Percentiles rank a stretch among this genome's conserved stretches.
Conservation (phyloP, 2,888 invertebrate genomes). For the Metallyticus violacea region DNA sequence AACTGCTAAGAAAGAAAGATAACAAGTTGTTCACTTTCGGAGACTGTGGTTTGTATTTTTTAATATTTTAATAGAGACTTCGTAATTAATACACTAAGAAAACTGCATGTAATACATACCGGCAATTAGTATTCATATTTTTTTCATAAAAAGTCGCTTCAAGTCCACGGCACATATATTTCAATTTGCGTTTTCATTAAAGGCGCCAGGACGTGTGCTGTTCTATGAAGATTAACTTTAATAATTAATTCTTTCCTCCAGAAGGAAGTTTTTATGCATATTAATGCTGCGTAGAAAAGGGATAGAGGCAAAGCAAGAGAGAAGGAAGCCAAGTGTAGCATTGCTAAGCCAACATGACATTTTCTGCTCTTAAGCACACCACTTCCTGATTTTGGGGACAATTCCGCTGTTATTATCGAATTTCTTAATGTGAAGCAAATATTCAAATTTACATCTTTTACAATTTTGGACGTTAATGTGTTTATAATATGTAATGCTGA, state of each 20-base stretch:
- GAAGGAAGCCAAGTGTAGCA: not conserved
- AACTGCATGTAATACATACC: not conserved
- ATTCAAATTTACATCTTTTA: no score
- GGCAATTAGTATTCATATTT: not conserved
- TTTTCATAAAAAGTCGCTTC: not conserved
- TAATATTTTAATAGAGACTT: not conserved
- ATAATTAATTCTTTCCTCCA: not conserved
- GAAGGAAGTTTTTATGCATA: not conserved
- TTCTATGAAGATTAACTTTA: not conserved
- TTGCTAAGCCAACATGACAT: not conserved
- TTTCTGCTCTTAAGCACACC: not conserved
- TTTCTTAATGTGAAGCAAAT: no score
- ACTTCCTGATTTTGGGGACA: not conserved
- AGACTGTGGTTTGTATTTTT: not conserved
- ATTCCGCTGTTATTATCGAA: not conserved
- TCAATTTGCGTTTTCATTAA: not conserved
- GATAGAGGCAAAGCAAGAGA: not conserved
- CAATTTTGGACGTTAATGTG: no score
- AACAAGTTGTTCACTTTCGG: not conserved
- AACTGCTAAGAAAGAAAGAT: no score
- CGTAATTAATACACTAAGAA: not conserved
- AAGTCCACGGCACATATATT: not conserved
- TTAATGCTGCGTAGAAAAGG: not conserved
- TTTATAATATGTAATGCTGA: no score
- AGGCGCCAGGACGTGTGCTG: not conserved